Conservation (phyloP, 2,113 vertebrate species). For the Psittacula cyanocephala region DNA sequence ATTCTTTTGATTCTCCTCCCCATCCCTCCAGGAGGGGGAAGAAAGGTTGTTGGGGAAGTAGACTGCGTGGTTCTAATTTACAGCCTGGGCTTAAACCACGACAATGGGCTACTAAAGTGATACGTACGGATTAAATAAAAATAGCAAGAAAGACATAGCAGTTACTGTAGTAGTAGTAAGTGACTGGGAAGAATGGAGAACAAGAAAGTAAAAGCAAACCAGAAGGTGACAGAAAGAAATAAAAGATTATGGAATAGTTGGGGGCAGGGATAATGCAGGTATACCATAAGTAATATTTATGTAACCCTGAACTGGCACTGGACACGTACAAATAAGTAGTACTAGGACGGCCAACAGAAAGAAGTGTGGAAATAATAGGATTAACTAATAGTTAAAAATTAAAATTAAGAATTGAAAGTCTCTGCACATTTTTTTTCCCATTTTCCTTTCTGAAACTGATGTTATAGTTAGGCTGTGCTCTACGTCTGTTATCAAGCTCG, state of each 20-base stretch:
- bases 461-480: not conserved
- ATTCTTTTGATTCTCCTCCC: too few relatives aligned
- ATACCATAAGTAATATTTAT: not conserved
- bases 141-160: not conserved
- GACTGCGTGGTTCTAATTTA: too few relatives aligned
- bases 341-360: not conserved
- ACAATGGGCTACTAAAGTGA: not conserved
- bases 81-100: too few relatives aligned
- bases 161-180: not conserved
- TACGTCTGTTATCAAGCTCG: not conserved
- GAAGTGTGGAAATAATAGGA: not conserved
- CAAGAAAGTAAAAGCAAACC: not conserved
- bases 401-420: too few relatives aligned
- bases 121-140: not conserved
- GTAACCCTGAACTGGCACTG: not conserved
- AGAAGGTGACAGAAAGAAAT: not conserved
- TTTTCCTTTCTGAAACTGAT: not conserved
- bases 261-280: fast-evolving
- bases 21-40: too few relatives aligned
- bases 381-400: not conserved
- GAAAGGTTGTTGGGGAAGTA: too few relatives aligned
- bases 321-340: fast-evolving
- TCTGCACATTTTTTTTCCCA: fast-evolving
- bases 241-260: not conserved
- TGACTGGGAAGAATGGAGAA: not conserved